Conservation (phyloP, 2,797 vertebrate species). For the Arnoldichthys spilopterus region DNA sequence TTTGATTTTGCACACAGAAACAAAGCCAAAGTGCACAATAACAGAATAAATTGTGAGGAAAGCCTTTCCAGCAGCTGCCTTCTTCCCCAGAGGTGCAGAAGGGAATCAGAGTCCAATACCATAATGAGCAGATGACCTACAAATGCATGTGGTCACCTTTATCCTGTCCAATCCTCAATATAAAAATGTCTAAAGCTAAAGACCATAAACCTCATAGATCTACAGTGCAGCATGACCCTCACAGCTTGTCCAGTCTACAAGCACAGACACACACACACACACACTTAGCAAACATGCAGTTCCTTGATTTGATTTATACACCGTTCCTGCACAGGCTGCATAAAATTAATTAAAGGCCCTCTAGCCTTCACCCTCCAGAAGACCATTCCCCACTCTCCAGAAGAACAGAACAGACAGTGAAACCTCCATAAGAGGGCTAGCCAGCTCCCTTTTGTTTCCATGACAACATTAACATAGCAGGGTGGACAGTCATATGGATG, state of each 20-base stretch:
- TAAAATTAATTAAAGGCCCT: conserved; percentile 30
- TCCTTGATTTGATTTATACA: conserved; percentile 40
- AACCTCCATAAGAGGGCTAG: not conserved
- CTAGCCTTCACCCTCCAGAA: not conserved
- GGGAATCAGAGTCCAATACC: conserved; percentile 27
- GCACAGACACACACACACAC: not conserved
- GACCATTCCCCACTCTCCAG: not conserved
- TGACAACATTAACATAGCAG: conserved; percentile 23
- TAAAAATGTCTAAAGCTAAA: conserved; percentile 31
- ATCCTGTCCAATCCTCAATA: conserved; percentile 37
- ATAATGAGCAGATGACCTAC: conserved; percentile 19
- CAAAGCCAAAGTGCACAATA: not conserved
- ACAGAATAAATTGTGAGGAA: not conserved
- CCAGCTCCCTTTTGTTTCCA: conserved; percentile 23
- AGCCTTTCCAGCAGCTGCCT: conserved; percentile 8
- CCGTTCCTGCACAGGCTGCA: conserved; percentile 16
- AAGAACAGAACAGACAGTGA: not conserved
- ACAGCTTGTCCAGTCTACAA: not conserved
- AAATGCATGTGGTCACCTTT: conserved; percentile 29
- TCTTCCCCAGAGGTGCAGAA: not conserved
- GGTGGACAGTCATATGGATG: not conserved
- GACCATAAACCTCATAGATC: conserved; percentile 15
- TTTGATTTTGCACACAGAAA: not conserved
- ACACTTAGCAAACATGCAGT: not conserved
- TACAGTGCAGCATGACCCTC: not conserved